A percentile compares a stretch with the other conserved stretches of the same genome.
Evolutionary conservation across 2,113 vertebrate species (phyloP).

Genomic region (Marcusenius ussheri): DNA sequence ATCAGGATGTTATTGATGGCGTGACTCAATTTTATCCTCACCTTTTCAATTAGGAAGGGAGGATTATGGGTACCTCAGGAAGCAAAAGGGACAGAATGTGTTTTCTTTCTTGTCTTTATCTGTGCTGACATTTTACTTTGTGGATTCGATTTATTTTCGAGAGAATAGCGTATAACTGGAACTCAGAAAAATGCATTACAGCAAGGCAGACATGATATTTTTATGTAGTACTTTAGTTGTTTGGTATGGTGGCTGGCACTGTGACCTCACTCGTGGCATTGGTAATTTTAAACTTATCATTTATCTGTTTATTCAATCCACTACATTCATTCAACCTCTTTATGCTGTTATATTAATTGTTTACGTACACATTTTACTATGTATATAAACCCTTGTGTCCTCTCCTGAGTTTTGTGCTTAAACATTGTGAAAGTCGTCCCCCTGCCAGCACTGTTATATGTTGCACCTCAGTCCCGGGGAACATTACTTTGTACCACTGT

Average conservation of each 20-base stretch:
- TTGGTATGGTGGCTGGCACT: neutral
- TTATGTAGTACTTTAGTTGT: neutral
- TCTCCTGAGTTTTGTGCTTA: neutral
- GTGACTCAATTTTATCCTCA: conserved; percentile 20
- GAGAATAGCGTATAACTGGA: neutral
- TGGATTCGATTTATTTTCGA: neutral
- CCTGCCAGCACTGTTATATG: neutral
- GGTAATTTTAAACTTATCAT: neutral
- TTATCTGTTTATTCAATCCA: neutral
- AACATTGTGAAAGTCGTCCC: neutral
- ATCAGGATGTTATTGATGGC: conserved; percentile 15
- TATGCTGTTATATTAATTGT: neutral
- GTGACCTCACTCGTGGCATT: neutral
- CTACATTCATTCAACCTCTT: neutral
- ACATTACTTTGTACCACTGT: neutral
- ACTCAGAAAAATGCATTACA: neutral
- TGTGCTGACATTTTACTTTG: neutral
- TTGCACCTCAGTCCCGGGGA: neutral
- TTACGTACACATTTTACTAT: neutral
- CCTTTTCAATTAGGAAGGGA: conserved; percentile 20
- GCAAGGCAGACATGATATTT: neutral
- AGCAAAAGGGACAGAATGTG: neutral
- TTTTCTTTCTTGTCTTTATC: neutral
- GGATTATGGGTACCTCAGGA: neutral
- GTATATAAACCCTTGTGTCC: neutral